Base-by-base conservation (phyloP, 2,797 vertebrate species). In the Apogon talboti region DNA sequence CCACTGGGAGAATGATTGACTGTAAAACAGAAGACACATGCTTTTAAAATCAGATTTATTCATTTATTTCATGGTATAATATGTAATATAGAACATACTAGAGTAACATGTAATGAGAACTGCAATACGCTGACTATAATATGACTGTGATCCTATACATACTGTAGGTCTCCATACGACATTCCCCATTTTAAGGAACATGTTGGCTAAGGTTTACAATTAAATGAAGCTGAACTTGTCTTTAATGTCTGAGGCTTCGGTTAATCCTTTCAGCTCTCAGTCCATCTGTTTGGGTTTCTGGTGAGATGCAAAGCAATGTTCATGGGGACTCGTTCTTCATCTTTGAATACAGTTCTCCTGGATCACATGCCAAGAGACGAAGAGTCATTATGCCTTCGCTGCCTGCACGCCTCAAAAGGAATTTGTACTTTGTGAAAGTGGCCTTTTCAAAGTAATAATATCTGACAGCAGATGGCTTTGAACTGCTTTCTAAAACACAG, bases 391-490 rank as follows among this genome's bases (percentile, higher is more conserved):
- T 13, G 33, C 45, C 62, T 52, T 42, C 1, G 9, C 28, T 19
- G 50, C n/a, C 7, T 38, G 10, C 41, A 4, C 1, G 30, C n/a
- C 66, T 78, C 28, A 33, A 18, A 76, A 65, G 8, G 49, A 35
- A 35, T 55, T 33, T 14, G 12, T 19, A 49, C 28, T 58, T 79
- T 66, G 21, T 69, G 37, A 69, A 62, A 16, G 50, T 16, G 11
- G 30, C 61, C 49, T 15, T 72, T 69, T 57, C 40, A 66, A 69
- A 66, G 50, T 38, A 21, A 41, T 42, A 15, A 41, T 42, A 15
- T 40, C 47, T 46, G 48, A 59, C 47, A 48, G 66, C 64, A 68
- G 70, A 74, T 78, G 63, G 51, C 69, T 79, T 74, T 74, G 30
- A 78, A 67, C 64, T 58, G 46, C 35, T 48, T 33, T 65, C 59